Conservation (phyloP, 2,113 vertebrate genomes). For the Xenus cinereus region DNA sequence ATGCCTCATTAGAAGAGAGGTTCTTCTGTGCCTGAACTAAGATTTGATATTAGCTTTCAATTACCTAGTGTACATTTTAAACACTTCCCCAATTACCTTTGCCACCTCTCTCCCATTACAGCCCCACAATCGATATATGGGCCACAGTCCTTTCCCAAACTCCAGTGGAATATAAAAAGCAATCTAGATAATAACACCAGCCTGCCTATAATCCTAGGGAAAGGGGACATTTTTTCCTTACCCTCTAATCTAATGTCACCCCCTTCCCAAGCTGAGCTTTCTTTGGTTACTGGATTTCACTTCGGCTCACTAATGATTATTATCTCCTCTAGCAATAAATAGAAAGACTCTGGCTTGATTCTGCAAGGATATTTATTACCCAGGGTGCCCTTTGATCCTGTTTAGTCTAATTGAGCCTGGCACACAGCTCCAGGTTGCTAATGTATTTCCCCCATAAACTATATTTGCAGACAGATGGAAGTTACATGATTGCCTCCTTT, state of each 20-base stretch:
- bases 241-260: not conserved
- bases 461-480: constrained; percentile 64
- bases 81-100: constrained; percentile 5
- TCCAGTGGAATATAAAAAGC: not conserved
- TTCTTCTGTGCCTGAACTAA: not conserved
- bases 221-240: not conserved
- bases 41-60: constrained; percentile 1
- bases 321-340: not conserved
- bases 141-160: not conserved
- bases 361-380: constrained; percentile 46
- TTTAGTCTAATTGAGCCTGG: constrained; percentile 66
- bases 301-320: not conserved
- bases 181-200: not conserved
- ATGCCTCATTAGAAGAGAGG: not conserved
- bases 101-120: not conserved
- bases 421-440: constrained; percentile 7
- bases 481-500: constrained; percentile 31
- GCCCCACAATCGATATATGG: rapidly evolving
- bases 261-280: not conserved
- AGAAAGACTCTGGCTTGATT: not conserved
- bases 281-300: not conserved
- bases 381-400: constrained; percentile 60
- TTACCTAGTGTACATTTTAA: constrained; percentile 10
- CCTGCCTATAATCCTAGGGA: too few relatives aligned
- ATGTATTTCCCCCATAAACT: constrained; percentile 46